Percentiles rank a stretch among this genome's conserved stretches.
phyloP scores from a whole-genome alignment of 2,113 vertebrate genomes.

The Rhizomys pruinosus region DNA sequence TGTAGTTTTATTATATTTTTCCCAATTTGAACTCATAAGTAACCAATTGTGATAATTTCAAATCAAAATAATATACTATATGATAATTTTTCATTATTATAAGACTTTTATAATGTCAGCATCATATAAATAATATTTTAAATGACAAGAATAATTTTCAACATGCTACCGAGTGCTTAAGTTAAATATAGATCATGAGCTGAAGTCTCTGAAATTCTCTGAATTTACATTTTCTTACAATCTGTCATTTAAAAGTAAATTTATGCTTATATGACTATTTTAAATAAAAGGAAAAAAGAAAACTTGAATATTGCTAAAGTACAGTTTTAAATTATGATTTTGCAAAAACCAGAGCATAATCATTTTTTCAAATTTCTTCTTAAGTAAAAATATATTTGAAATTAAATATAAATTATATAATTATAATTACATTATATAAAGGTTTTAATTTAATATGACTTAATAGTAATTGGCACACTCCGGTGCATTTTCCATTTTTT shows the following conservation, averaged over 20 bases:
- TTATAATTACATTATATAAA: not conserved
- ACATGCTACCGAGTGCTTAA: not conserved
- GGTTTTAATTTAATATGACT: not conserved
- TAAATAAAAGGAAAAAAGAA: not conserved
- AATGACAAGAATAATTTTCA: not conserved
- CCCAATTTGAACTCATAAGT: too few species aligned
- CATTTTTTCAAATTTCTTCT: not conserved
- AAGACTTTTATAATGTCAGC: too few species aligned
- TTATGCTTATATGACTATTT: not conserved
- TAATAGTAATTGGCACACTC: not conserved
- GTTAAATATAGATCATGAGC: not conserved
- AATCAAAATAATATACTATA: too few species aligned
- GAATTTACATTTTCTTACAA: not conserved
- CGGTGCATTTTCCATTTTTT: slow-evolving; percentile 14
- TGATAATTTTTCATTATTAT: too few species aligned
- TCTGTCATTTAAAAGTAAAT: not conserved
- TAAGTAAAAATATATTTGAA: not conserved
- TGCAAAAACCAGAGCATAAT: not conserved
- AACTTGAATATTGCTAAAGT: not conserved
- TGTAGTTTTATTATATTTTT: too few species aligned
- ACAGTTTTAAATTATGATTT: not conserved
- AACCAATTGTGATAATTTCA: too few species aligned
- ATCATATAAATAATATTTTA: not conserved
- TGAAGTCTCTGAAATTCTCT: not conserved
- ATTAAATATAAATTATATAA: not conserved